phyloP scores from a whole-genome alignment of 2,113 vertebrate species.

The Syrrhaptes paradoxus region DNA sequence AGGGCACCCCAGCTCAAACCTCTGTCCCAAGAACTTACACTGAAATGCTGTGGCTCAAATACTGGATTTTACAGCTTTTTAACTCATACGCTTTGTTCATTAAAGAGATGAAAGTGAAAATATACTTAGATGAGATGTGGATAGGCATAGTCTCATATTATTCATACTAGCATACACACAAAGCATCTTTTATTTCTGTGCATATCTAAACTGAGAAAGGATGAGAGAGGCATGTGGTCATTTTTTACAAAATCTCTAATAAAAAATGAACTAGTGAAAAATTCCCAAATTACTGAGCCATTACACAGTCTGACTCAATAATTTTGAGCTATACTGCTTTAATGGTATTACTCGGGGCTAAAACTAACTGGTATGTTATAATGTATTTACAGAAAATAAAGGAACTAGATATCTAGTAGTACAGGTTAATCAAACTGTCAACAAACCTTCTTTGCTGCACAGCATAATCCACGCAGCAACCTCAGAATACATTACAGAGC shows the following conservation, averaged over 20 bases:
- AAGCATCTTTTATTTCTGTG: not conserved
- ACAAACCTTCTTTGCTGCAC: not conserved
- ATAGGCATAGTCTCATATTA: not conserved
- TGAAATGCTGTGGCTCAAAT: not conserved
- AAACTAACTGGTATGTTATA: not conserved
- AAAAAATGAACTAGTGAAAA: not conserved
- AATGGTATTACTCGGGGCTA: not conserved
- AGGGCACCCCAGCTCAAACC: not conserved
- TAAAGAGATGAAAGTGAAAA: not conserved
- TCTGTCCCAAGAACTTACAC: not conserved
- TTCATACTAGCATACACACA: not conserved
- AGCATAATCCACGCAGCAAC: not conserved
- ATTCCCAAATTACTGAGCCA: not conserved
- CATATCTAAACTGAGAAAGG: not conserved
- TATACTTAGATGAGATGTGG: not conserved
- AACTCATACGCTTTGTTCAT: not conserved
- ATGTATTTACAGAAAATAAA: slow-evolving; percentile 31
- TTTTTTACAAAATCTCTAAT: not conserved
- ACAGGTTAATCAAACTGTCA: slow-evolving; percentile 39
- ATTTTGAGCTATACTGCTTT: slow-evolving; percentile 6
- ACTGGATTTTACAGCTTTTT: not conserved
- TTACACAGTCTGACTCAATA: not conserved
- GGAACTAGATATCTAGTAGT: not conserved
- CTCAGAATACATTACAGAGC: not conserved
- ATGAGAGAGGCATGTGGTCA: not conserved